Conservation (phyloP, 2,113 vertebrate genomes). For the Petroica traversi region DNA sequence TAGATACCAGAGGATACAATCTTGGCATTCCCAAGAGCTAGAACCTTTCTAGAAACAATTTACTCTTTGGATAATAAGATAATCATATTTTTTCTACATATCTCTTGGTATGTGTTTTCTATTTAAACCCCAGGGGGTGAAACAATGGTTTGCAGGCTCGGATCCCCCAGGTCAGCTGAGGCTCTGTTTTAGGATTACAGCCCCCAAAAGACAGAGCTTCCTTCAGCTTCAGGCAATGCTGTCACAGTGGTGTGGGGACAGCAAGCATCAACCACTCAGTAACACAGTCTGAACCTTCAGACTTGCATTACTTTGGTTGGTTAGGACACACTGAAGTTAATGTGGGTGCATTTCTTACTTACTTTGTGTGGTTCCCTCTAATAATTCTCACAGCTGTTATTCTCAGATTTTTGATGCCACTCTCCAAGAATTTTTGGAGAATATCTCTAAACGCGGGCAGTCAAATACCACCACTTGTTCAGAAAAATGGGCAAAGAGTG, state of each 20-base stretch:
- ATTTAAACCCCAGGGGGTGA: neutral
- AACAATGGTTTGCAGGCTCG: accelerated
- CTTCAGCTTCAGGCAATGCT: neutral
- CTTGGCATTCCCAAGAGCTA: neutral
- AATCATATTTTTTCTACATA: neutral
- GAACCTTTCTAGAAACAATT: neutral
- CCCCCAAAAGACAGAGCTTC: neutral
- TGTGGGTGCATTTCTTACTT: neutral
- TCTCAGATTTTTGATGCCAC: neutral
- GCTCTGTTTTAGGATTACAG: neutral
- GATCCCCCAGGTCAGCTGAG: neutral
- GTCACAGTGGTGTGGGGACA: neutral
- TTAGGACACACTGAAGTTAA: neutral
- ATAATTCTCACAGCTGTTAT: neutral
- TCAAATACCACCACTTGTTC: neutral
- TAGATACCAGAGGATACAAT: neutral
- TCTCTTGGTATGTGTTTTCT: neutral
- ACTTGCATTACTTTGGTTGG: accelerated
- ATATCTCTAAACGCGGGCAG: neutral
- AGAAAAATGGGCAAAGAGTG: neutral
- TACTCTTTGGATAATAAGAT: neutral
- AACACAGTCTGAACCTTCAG: neutral
- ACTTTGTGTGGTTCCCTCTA: neutral
- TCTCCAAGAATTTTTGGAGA: neutral
- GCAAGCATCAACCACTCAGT: neutral